Evolutionary conservation across 2,888 invertebrate species (phyloP), one percentile per base, ranked within the genome.

Genomic region (Merodon equestris): DNA sequence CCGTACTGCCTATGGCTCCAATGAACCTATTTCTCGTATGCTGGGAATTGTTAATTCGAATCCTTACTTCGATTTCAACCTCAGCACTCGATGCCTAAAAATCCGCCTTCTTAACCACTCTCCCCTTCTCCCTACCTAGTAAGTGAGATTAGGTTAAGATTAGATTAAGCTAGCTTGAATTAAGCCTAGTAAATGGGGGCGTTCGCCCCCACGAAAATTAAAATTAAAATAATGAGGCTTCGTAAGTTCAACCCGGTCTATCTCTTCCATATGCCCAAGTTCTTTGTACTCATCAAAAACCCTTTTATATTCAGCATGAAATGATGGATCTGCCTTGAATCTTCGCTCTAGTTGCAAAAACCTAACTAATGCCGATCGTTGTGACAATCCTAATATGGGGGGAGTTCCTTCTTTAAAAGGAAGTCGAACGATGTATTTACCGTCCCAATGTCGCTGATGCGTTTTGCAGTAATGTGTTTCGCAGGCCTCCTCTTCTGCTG

Each of bases 201-300:
- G n/a, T n/a, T n/a, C n/a, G n/a, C n/a, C n/a, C n/a, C n/a, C n/a
- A n/a, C n/a, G n/a, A n/a, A n/a, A n/a, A n/a, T n/a, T n/a, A n/a
- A n/a, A n/a, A n/a, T n/a, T n/a, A n/a, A 27, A 61, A 14, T 68
- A 68, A 9, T 60, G 53, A 27, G 34, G 4, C 7, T 12, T 14
- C 1, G 3, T 47, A 1, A 48, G 18, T 51, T 7, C 18, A 0
- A 10, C 27, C 9, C 12, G 38, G 10, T 7, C 10, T 5, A 47
- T 14, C 10, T 36, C 60, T 4, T 15, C 5, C 47, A 58, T 36
- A 17, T 58, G 47, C 12, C 57, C 45, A 7, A 58, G 19, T 15
- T 19, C 27, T 12, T 45, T 18, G 14, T 57, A 57, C 10, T 57
- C 14, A 12, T 27, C 34, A n/a, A 57, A 2, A 1, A 27, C 44